These are phyloP conservation scores for Melanotaenia pygmaea DNA, from an alignment of 2,797 vertebrate species.

Conservation along the genomic window DNA sequence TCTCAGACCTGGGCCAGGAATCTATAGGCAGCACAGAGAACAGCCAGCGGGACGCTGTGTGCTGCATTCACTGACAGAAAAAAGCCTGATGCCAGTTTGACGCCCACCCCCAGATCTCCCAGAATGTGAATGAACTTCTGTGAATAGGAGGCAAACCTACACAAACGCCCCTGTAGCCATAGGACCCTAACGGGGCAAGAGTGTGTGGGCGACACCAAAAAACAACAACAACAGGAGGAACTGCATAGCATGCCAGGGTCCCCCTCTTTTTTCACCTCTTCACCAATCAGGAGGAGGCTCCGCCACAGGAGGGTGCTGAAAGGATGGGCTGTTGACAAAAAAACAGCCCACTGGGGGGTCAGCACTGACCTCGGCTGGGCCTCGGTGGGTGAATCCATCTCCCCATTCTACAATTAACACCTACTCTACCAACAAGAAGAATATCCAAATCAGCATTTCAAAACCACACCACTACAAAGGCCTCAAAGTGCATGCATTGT, in stretches of 20 bases:
- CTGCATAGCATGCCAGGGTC: constrained; percentile 67
- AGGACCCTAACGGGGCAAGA: constrained; percentile 67
- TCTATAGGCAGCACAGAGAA: constrained; percentile 53
- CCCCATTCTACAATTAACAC: constrained; percentile 80
- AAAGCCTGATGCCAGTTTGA: constrained; percentile 78
- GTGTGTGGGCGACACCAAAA: constrained; percentile 75
- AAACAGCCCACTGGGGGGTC: constrained; percentile 58
- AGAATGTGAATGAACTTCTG: constrained; percentile 83
- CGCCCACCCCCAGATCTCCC: constrained; percentile 82
- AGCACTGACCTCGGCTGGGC: constrained; percentile 47
- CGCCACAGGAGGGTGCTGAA: constrained; percentile 65
- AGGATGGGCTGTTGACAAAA: constrained; percentile 75
- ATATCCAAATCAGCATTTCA: constrained; percentile 80
- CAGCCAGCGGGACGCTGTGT: constrained; percentile 71
- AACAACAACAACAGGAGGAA: constrained; percentile 76
- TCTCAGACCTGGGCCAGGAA: constrained; percentile 46
- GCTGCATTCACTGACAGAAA: constrained; percentile 72
- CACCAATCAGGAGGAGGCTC: constrained; percentile 64
- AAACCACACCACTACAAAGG: constrained; percentile 73
- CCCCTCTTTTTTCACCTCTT: constrained; percentile 53
- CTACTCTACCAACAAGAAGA: constrained; percentile 75
- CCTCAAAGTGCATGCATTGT: constrained; percentile 78
- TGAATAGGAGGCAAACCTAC: constrained; percentile 84
- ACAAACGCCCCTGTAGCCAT: constrained; percentile 75
- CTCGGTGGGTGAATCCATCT: constrained; percentile 75